phyloP scores from a whole-genome alignment of 2,888 invertebrate species.

The Sminthurinus aureus region DNA sequence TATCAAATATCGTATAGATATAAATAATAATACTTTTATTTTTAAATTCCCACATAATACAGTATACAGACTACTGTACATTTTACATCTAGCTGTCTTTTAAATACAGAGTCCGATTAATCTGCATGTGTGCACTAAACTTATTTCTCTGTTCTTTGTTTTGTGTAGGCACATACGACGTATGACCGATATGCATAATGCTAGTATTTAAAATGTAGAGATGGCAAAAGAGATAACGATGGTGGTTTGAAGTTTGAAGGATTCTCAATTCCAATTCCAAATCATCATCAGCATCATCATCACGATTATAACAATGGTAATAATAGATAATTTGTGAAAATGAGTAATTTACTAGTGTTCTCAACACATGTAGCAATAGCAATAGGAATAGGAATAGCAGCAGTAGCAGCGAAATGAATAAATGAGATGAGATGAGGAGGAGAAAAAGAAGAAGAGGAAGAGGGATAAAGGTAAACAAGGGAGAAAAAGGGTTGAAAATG shows the following conservation, averaged over 20 bases:
- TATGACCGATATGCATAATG: not conserved
- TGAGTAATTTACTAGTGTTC: not conserved
- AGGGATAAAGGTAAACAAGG: constrained; percentile 10
- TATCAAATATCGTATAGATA: no score
- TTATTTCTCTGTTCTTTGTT: not conserved
- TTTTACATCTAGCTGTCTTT: no score
- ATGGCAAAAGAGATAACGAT: not conserved
- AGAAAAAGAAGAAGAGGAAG: not conserved
- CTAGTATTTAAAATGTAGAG: no score
- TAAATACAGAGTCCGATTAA: no score
- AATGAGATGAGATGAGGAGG: not conserved
- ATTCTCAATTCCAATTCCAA: not conserved
- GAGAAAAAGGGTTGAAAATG: constrained; percentile 12
- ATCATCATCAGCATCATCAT: not conserved
- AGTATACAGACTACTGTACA: no score
- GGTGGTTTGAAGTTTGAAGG: not conserved
- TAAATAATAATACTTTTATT: no score
- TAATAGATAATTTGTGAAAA: constrained; percentile 4
- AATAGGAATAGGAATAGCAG: not conserved
- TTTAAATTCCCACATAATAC: no score
- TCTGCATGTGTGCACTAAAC: no score
- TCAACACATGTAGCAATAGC: no score
- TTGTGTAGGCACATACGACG: not conserved
- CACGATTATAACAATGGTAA: not conserved
- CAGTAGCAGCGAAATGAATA: no score